phyloP scores from a whole-genome alignment of 37 sponge, comb jelly and placozoan species.

The Lycopodina hypogea region DNA sequence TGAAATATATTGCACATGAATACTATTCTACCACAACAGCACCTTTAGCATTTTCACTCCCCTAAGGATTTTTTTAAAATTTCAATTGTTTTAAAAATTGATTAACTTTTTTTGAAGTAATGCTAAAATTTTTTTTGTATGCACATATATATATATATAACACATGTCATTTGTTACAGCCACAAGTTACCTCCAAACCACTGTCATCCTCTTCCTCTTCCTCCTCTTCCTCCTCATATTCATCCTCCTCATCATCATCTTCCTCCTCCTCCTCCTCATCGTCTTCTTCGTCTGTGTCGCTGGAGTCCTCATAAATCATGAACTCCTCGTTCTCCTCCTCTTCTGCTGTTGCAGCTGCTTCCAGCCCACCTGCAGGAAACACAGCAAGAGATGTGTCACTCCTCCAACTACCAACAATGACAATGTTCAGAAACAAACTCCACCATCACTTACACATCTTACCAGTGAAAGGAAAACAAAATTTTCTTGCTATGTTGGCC shows the following conservation, averaged over 20 bases:
- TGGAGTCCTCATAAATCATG: conserved; percentile 36
- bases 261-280: not conserved
- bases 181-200: not conserved
- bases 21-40: not conserved
- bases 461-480: no score
- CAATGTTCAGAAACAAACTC: not conserved
- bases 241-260: conserved; percentile 2
- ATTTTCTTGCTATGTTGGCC: no score
- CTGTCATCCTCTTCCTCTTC: not conserved
- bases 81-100: no score
- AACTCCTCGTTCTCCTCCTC: conserved; percentile 10
- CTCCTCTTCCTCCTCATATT: no score
- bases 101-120: no score
- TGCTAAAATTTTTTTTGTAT: no score
- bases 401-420: no score
- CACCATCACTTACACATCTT: no score
- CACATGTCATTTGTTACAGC: no score
- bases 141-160: no score
- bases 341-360: not conserved
- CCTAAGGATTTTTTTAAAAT: no score
- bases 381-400: not conserved
- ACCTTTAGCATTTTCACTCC: not conserved
- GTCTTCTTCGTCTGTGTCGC: conserved; percentile 28
- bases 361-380: not conserved
- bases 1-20: no score